Percentiles rank a stretch among this genome's conserved stretches.
Conservation (phyloP, 2,113 vertebrate species). For the Variabilichromis moorii region DNA sequence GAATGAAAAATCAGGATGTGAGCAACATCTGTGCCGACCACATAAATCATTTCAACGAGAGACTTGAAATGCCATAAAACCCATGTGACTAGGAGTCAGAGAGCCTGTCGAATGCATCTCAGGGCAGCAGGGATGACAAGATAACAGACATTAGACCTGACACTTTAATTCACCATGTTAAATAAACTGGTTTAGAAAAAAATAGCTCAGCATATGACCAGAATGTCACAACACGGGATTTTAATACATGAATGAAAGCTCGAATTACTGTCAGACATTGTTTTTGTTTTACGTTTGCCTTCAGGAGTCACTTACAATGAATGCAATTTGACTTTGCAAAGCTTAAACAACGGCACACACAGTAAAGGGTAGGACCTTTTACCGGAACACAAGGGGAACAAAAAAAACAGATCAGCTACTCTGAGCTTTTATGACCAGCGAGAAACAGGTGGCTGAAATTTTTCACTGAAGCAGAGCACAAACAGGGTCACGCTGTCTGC, state of each 20-base stretch:
- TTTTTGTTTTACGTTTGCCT: neutral
- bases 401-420: neutral
- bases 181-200: conserved; percentile 8
- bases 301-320: neutral
- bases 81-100: conserved; percentile 58
- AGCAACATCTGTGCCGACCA: conserved; percentile 76
- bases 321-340: neutral
- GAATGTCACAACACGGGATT: neutral
- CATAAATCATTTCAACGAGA: conserved; percentile 77
- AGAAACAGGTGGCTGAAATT: neutral
- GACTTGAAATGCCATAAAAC: conserved; percentile 66
- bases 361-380: neutral
- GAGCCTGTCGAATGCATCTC: conserved; percentile 62
- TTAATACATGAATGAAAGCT: neutral
- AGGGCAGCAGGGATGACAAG: conserved; percentile 43
- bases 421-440: neutral
- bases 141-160: conserved; percentile 53
- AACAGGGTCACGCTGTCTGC: neutral
- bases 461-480: neutral
- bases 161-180: conserved; percentile 43
- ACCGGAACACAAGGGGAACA: fast-evolving
- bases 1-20: conserved; percentile 75
- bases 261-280: neutral
- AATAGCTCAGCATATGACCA: neutral
- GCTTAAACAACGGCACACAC: neutral